A percentile compares a stretch with the other conserved stretches of the same genome.
Evolutionary conservation across 2,113 vertebrate genomes (phyloP).

Genomic region (Noturus placidus): DNA sequence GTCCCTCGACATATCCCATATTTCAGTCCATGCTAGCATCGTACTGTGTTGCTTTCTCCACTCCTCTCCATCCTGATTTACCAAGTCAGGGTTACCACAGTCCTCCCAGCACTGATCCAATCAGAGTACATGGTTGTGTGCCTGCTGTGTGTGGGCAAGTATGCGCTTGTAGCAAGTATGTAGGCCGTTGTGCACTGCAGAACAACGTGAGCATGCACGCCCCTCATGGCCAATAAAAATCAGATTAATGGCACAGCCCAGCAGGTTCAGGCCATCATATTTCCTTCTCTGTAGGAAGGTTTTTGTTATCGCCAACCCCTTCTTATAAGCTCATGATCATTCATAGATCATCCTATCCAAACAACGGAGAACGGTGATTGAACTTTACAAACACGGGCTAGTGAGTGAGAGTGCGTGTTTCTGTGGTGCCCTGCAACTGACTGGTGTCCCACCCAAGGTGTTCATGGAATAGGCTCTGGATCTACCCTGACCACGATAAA

Average conservation of each 20-base stretch:
- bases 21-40: not conserved
- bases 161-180: slow-evolving; percentile 11
- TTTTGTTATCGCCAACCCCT: slow-evolving; percentile 42
- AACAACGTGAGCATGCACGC: slow-evolving; percentile 10
- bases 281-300: slow-evolving; percentile 50
- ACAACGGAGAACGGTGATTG: not conserved
- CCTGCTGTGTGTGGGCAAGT: slow-evolving; percentile 13
- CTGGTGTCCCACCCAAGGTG: too few species aligned
- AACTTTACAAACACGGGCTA: not conserved
- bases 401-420: too few species aligned
- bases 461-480: too few species aligned
- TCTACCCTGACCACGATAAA: too few species aligned
- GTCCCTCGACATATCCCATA: not conserved
- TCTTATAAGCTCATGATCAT: slow-evolving; percentile 30
- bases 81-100: not conserved
- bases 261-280: slow-evolving; percentile 46
- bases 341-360: slow-evolving; percentile 34
- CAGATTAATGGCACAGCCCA: slow-evolving; percentile 54
- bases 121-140: not conserved
- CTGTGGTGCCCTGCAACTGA: too few species aligned
- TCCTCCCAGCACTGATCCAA: not conserved
- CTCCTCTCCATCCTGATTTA: not conserved
- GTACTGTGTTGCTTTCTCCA: not conserved
- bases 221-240: slow-evolving; percentile 55
- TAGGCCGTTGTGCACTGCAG: not conserved